Evolutionary conservation across 2,888 invertebrate genomes (phyloP), one percentile per base, ranked within the genome.

Genomic region (Cephus spinipes): DNA sequence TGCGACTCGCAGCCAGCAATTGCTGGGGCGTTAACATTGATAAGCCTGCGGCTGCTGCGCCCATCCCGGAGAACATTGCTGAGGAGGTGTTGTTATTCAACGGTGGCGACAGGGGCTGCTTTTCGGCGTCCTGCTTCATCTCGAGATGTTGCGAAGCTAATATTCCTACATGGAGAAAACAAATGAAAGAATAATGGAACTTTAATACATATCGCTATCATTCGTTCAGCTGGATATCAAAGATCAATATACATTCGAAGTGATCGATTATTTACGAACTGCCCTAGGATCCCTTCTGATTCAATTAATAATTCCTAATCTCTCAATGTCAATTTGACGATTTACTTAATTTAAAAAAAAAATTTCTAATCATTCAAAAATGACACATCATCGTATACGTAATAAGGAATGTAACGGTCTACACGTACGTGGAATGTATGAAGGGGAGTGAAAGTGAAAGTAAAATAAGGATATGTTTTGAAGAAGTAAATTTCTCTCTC

Each of bases 31-130:
- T 92, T 81, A 93, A 91, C 90, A 93, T 92, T 31, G 94, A 92
- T 73, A 93, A 93, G 91, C 93, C 93, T 89, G 93, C 93, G 73
- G 93, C 92, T 74, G 94, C 93, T 78, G 92, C 82, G 1, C 87
- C 86, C 81, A 85, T 83, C 6, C 80, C 81, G 0, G 89, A 86
- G 79, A 89, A 90, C 85, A 91, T 83, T 76, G 87, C 79, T 77
- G 91, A 92, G 91, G 91, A 92, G 92, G 93, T 93, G 92, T 93
- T 93, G 79, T 93, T 92, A 90, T 93, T 92, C 88, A 93, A 92
- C 86, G 93, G 93, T 88, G 94, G 93, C 89, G 94, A 94, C 87
- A 94, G 90, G 85, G 93, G 92, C 92, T 94, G 93, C 90, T 94
- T 93, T 86, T 93, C 93, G 85, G 92, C 88, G 91, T 94, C 93